Percentiles rank a stretch among this genome's conserved stretches.
These are phyloP conservation scores for Sebastes glaucus DNA, from an alignment of 2,797 vertebrate genomes.

Conservation along the genomic window DNA sequence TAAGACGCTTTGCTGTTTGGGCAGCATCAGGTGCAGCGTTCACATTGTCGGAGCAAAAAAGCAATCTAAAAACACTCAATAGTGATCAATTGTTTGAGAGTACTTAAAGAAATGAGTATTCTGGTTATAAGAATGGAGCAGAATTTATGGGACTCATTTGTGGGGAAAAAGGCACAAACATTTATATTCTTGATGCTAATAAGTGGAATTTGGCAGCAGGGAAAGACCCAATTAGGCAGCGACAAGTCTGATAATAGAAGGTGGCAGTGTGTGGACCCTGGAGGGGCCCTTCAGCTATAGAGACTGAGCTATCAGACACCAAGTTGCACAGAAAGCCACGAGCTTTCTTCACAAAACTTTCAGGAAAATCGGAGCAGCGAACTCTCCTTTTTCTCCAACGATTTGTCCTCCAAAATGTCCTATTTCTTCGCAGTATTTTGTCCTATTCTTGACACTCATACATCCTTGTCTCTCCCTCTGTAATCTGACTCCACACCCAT, in stretches of 20 bases:
- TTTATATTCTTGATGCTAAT: not conserved
- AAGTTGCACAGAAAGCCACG: not conserved
- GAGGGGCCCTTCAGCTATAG: constrained; percentile 4
- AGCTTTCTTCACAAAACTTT: constrained; percentile 3
- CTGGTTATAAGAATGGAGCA: not conserved
- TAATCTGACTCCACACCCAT: constrained; percentile 36
- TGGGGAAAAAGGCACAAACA: not conserved
- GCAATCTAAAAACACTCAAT: not conserved
- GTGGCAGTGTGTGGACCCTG: constrained; percentile 21
- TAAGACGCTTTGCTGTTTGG: not conserved
- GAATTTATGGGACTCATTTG: not conserved
- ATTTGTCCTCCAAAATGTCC: constrained; percentile 4
- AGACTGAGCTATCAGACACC: not conserved
- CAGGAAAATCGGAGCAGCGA: not conserved
- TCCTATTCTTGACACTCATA: not conserved
- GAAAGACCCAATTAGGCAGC: constrained; percentile 43
- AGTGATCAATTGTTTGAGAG: not conserved
- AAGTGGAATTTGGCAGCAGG: constrained; percentile 11
- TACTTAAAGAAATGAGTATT: not conserved
- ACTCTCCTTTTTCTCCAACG: not conserved
- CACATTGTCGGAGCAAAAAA: not conserved
- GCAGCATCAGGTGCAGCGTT: not conserved
- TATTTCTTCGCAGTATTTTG: not conserved
- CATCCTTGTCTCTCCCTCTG: constrained; percentile 9
- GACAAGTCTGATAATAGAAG: constrained; percentile 32